Evolutionary conservation across 2,797 vertebrate species (phyloP).

Genomic region (Pipistrellus pygmaeus): DNA sequence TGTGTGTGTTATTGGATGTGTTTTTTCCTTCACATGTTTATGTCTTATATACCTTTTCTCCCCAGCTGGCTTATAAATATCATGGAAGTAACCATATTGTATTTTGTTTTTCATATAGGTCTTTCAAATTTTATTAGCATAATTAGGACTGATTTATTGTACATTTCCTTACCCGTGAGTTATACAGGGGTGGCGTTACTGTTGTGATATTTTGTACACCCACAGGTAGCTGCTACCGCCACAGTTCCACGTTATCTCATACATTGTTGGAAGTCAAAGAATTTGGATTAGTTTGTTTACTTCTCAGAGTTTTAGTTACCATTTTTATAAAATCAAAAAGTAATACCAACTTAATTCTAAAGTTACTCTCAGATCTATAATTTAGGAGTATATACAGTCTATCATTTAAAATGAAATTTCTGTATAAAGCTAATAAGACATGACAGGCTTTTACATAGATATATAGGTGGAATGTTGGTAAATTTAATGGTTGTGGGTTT

Average conservation of each 20-base stretch:
- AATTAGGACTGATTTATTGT: not conserved
- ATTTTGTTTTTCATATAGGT: not conserved
- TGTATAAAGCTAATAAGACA: not conserved
- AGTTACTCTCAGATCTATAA: not conserved
- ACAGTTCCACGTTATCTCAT: not conserved
- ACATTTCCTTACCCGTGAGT: not conserved
- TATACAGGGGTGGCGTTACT: not conserved
- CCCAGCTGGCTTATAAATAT: not conserved
- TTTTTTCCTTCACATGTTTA: not conserved
- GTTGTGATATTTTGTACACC: not conserved
- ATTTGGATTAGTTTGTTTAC: not conserved
- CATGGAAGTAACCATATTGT: not conserved
- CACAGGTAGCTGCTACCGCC: not conserved
- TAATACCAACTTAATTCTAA: conserved; percentile 43
- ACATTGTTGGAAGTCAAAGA: not conserved
- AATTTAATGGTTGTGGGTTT: not conserved
- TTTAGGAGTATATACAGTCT: not conserved
- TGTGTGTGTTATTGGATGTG: not conserved
- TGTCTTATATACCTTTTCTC: not conserved
- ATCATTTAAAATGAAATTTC: not conserved
- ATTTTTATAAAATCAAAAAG: not conserved
- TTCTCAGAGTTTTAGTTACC: not conserved
- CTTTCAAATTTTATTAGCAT: not conserved
- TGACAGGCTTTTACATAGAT: not conserved
- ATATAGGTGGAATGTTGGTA: not conserved